A percentile compares a stretch with the other conserved stretches of the same genome.
phyloP scores from a whole-genome alignment of 2,113 vertebrate species.

The Rhea americana region DNA sequence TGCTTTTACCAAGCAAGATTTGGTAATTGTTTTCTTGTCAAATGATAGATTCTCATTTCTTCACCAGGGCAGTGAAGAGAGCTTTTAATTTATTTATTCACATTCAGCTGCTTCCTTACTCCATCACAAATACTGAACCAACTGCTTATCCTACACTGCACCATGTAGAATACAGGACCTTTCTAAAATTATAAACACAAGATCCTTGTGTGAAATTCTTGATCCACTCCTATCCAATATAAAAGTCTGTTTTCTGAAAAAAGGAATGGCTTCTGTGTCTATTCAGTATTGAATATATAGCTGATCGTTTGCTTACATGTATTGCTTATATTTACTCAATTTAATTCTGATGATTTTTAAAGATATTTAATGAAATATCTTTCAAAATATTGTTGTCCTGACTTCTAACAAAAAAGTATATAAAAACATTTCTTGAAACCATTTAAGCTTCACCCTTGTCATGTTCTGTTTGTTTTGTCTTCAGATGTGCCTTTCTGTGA shows the following conservation, averaged over 20 bases:
- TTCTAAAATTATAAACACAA: not conserved
- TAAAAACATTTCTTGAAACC: not conserved
- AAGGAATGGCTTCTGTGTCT: not conserved
- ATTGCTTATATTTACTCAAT: not conserved
- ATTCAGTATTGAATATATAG: not conserved
- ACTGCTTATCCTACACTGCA: constrained; percentile 36
- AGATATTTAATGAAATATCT: not conserved
- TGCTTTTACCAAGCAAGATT: not conserved
- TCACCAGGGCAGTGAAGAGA: not conserved
- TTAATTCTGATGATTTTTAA: not conserved
- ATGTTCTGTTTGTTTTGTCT: not conserved
- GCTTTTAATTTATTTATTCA: not conserved
- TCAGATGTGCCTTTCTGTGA: not conserved
- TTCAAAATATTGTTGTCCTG: not conserved
- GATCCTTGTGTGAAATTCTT: not conserved
- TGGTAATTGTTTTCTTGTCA: not conserved
- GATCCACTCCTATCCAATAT: not conserved
- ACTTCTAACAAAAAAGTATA: not conserved
- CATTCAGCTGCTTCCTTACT: constrained; percentile 70
- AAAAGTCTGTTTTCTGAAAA: not conserved
- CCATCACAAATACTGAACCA: constrained; percentile 46
- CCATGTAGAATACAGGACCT: constrained; percentile 75
- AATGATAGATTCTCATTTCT: accelerated
- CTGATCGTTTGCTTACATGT: not conserved
- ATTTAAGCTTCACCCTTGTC: not conserved